Percentiles rank a stretch among this genome's conserved stretches.
phyloP scores from a whole-genome alignment of 2,797 vertebrate species.

The Enoplosus armatus region DNA sequence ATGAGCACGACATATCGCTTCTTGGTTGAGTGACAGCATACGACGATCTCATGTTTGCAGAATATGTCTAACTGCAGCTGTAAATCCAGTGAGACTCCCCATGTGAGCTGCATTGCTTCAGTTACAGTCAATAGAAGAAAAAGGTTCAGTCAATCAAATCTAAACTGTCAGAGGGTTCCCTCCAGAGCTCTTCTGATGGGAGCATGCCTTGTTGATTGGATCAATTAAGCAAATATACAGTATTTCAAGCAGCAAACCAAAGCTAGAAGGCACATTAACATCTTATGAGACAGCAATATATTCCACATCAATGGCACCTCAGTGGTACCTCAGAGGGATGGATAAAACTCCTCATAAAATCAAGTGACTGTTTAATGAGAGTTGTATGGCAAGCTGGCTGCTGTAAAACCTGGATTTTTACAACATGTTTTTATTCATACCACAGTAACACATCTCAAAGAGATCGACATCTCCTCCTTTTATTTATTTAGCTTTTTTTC shows the following conservation, averaged over 20 bases:
- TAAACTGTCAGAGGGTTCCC: conserved; percentile 21
- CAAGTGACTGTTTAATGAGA: conserved; percentile 71
- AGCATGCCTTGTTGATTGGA: conserved; percentile 61
- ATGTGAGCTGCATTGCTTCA: conserved; percentile 8
- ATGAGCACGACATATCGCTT: conserved; percentile 26
- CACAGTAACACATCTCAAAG: conserved; percentile 25
- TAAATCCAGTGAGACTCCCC: conserved; percentile 30
- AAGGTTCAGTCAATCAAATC: conserved; percentile 59
- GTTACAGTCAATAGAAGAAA: conserved; percentile 24
- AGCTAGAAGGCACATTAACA: conserved; percentile 33
- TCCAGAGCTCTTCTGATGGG: conserved; percentile 38
- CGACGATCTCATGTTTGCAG: conserved; percentile 62
- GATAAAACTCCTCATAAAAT: conserved; percentile 67
- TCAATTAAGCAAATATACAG: conserved; percentile 61
- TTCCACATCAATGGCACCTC: conserved; percentile 30
- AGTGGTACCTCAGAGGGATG: conserved; percentile 43
- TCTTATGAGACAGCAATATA: conserved; percentile 38
- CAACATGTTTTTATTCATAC: conserved; percentile 25
- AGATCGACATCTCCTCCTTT: conserved; percentile 19
- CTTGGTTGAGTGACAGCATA: conserved; percentile 64
- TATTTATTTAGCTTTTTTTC: conserved; percentile 23
- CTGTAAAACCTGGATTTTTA: conserved; percentile 50
- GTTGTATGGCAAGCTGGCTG: conserved; percentile 43
- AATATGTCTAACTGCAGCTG: conserved; percentile 38
- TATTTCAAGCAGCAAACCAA: conserved; percentile 32